These are phyloP conservation scores for Pachypsylla venusta DNA, from an alignment of 1,140 invertebrate genomes.

Conservation along the genomic window DNA sequence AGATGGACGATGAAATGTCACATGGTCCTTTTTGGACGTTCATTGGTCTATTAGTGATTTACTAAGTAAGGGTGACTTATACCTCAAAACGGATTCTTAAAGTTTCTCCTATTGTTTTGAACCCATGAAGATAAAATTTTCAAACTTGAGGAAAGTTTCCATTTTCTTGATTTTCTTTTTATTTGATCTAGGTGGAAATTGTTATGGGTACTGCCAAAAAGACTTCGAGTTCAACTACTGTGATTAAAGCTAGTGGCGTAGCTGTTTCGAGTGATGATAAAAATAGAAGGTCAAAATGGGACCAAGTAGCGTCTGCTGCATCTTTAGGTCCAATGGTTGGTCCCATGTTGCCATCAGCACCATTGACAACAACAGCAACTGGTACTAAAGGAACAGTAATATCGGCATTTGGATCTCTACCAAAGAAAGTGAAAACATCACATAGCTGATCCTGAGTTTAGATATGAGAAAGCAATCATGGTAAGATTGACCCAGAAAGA, in stretches of 20 bases:
- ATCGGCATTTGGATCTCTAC: slow-evolving; percentile 71
- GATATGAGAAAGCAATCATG: neutral
- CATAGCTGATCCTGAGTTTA: neutral
- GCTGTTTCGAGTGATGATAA: neutral
- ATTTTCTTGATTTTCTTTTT: too few relatives aligned
- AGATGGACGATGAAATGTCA: too few relatives aligned
- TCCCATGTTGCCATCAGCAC: neutral
- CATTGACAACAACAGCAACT: slow-evolving; percentile 31
- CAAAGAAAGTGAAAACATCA: slow-evolving; percentile 49
- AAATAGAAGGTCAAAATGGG: neutral
- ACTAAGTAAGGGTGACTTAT: too few relatives aligned
- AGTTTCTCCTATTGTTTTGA: too few relatives aligned
- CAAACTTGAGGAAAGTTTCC: too few relatives aligned
- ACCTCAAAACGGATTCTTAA: too few relatives aligned
- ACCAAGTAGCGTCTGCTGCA: neutral
- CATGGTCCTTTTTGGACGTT: too few relatives aligned
- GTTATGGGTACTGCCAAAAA: neutral
- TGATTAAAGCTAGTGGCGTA: neutral
- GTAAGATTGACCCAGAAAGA: neutral
- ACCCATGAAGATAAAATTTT: too few relatives aligned
- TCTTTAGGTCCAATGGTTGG: neutral
- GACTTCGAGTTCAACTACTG: neutral
- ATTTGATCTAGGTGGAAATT: slow-evolving; percentile 4
- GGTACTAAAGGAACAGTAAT: slow-evolving; percentile 77
- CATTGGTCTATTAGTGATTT: too few relatives aligned